Base-by-base conservation (phyloP, 2,888 invertebrate species). In the Dicyrtoma fusca region DNA sequence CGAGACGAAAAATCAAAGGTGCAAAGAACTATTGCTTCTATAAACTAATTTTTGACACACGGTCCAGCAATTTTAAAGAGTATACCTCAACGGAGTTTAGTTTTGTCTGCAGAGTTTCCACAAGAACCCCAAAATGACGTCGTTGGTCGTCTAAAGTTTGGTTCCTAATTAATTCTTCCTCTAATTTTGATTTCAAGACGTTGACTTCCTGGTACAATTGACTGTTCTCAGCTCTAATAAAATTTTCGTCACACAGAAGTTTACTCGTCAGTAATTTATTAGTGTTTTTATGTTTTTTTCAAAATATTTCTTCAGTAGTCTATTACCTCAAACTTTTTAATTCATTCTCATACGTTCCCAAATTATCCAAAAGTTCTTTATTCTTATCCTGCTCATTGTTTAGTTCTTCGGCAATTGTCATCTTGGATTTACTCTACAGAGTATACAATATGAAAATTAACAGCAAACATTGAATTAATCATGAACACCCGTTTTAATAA, bases 361-460 rank as follows among this genome's bases (percentile, higher is more conserved):
- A 13, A 14, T 44, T 42, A 10, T 44, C 51, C 63, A 75, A 73
- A 10, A 76, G 62, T 49, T 74, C 75, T 55, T 76, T 78, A 10
- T 59, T 69, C 26, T 68, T 65, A 47, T 80, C 80, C n/a, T 65
- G 61, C 62, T 80, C 79, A 55, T 78, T 76, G 57, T 77, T 79
- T 1, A 80, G 64, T 53, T 75, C 61, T 45, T 75, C 77, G 5
- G 79, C 80, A 64, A 80, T 73, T 4, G 77, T 77, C 77, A 79
- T 78, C 75, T 80, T 80, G 1, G 77, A 75, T 47, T 77, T 77
- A 51, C 76, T 79, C 80, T 80, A 49, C 14, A 74, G 62, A 65
- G 53, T 23, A 44, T 55, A 19, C 57, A 44, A 34, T 57, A 19
- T 47, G 45, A 49, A 49, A 59, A 21, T 53, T n/a, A 53, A 26